phyloP scores from a whole-genome alignment of 2,888 invertebrate genomes.

The Halictus quadricinctus region DNA sequence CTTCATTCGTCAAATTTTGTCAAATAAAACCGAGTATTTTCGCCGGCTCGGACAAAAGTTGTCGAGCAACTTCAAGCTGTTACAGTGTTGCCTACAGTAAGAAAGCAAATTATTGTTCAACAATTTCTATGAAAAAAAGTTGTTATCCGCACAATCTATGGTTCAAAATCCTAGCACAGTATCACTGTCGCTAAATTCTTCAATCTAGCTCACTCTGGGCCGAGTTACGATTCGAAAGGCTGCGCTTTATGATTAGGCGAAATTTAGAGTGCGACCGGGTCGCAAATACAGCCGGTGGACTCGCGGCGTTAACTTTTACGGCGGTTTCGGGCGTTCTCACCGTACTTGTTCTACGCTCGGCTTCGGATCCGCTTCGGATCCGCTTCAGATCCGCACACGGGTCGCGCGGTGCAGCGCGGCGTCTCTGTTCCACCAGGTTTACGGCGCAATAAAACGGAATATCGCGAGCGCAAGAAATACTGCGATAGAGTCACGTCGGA shows the following conservation, averaged over 20 bases:
- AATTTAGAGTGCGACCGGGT: constrained; percentile 24
- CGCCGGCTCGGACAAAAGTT: too few relatives aligned
- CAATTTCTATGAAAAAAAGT: too few relatives aligned
- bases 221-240: background rate
- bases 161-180: background rate
- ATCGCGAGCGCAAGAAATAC: constrained; percentile 37
- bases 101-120: too few relatives aligned
- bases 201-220: background rate
- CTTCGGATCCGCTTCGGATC: background rate
- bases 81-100: too few relatives aligned
- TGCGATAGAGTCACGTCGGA: constrained; percentile 20
- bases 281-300: constrained; percentile 13
- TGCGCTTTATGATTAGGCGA: constrained; percentile 35
- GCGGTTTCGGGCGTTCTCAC: constrained; percentile 16
- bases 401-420: background rate
- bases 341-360: background rate
- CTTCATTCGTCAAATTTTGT: background rate
- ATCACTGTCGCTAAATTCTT: background rate
- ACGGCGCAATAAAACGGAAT: constrained; percentile 53
- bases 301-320: constrained; percentile 45
- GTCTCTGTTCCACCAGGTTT: constrained; percentile 45
- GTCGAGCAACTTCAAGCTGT: too few relatives aligned
- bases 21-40: background rate
- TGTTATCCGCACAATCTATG: background rate
- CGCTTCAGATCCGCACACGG: background rate